Base-by-base conservation (phyloP, 2,113 vertebrate species). In the Girardinichthys multiradiatus region DNA sequence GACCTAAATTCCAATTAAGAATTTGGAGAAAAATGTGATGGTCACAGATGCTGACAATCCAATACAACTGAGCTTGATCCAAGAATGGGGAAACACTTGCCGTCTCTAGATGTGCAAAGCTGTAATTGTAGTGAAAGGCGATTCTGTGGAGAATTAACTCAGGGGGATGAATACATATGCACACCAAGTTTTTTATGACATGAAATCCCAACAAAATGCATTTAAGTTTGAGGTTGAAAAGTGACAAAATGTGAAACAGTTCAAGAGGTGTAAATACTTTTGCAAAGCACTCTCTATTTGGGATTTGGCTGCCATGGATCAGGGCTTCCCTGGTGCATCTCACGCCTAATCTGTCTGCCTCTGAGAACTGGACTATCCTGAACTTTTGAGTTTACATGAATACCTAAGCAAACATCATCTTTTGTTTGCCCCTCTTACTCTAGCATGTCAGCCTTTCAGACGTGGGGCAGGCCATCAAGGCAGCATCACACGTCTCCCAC, bases 401-500 rank as follows among this genome's bases (percentile, higher is more conserved):
- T 70, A 60, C 67, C 48, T 42, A 33, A 8, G 28, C 57, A 31
- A 39, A 39, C 74, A 77, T 73, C 68, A 78, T 83, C 74, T 81
- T 72, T 42, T 79, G 80, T 87, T 81, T 65, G 60, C 80, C 70
- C 61, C 39, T 64, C 58, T 7, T 13, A 33, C 83, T 66, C 66
- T 81, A 77, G 79, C 75, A 86, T 63, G 77, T 69, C 79, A 77
- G 76, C 74, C 67, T 84, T 80, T 69, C 74, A 64, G 75, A 86
- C 69, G 78, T 72, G 62, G 64, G 68, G 80, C 72, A 60, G 80
- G 77, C 68, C 70, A 80, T 84, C 73, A 79, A 82, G 83, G 87
- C 91, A 87, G 82, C 83, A 73, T 93, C 91, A 91, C 87, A 72
- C 83, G 85, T 87, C 90, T 88, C 81, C 89, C 84, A 77, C 66